Base-by-base conservation (phyloP, 2,797 vertebrate genomes). In the Argyrosomus regius region DNA sequence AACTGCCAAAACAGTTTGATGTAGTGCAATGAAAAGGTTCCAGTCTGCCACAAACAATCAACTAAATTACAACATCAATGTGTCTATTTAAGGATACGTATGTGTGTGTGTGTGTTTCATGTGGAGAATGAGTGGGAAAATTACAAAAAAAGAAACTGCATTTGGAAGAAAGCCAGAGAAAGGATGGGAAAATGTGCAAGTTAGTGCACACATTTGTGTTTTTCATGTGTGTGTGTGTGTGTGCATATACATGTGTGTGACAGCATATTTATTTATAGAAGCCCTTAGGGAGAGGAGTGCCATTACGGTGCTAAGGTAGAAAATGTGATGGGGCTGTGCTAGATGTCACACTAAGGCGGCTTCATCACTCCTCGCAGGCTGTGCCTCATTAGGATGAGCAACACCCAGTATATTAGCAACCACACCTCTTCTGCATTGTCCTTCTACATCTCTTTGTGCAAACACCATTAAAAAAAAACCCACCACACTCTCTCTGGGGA, bases 241-340 rank as follows among this genome's bases (percentile, higher is more conserved):
- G 48, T 76, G 66, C 75, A 72, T 64, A 18, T 71, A 31, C 11
- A 64, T 46, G 59, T 71, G 82, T 85, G 89, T 78, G 87, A 81
- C 72, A 73, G 68, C 20, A 0, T 77, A 87, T 92, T 83, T 90
- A 92, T 94, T 92, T 94, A 90, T 92, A 93, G 86, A 83, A 81
- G 66, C 68, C 92, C 74, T 76, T 68, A 69, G 88, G 89, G 92
- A 91, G 75, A 82, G 73, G 75, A 76, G 84, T 71, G 80, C 62
- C 77, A 84, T 91, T 79, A 87, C 66, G 2, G 72, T 70, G 83
- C 65, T 24, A 58, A 87, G 87, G 87, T 84, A 89, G 82, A 82
- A 74, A 83, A 86, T 59, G 73, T 85, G 76, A 63, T 79, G 75
- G 79, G 75, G 64, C 66, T 81, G 67, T 60, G 57, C 81, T 71